Conservation (phyloP, 2,797 vertebrate species). For the Erethizon dorsatum region DNA sequence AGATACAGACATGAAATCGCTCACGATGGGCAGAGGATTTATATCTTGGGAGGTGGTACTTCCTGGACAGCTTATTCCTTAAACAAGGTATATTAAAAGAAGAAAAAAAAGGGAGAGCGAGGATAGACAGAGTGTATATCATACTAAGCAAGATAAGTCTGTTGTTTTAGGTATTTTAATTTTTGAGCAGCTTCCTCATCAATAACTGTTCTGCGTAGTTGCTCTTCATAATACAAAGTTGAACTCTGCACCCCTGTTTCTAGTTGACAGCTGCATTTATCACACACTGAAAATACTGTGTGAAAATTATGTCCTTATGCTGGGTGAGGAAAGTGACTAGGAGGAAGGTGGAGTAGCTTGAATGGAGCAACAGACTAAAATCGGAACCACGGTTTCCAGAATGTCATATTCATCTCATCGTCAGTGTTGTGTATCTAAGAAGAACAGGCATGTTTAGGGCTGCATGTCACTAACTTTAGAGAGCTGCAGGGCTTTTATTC, state of each 20-base stretch:
- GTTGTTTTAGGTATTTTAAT: constrained; percentile 22
- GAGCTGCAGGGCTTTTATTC: constrained; percentile 28
- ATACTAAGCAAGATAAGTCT: constrained; percentile 39
- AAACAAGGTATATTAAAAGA: constrained; percentile 94
- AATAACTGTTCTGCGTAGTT: constrained; percentile 9
- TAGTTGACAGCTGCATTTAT: not conserved
- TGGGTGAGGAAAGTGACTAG: not conserved
- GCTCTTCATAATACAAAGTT: constrained; percentile 33
- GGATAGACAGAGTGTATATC: not conserved
- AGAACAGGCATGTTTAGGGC: not conserved
- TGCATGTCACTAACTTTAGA: constrained; percentile 6
- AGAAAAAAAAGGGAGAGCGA: not conserved
- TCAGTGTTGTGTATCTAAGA: not conserved
- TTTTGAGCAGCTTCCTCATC: constrained; percentile 31
- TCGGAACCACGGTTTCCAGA: constrained; percentile 14
- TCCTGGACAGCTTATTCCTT: constrained; percentile 99
- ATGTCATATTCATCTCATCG: not conserved
- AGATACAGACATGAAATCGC: constrained; percentile 99
- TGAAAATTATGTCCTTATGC: not conserved
- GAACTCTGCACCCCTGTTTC: not conserved
- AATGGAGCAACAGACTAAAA: constrained; percentile 37
- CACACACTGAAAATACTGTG: constrained; percentile 11
- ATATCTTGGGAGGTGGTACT: constrained; percentile 98
- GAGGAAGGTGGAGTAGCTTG: not conserved
- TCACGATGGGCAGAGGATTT: constrained; percentile 97